These are phyloP conservation scores for Camarhynchus parvulus DNA, from an alignment of 2,113 vertebrate species.

Conservation along the genomic window DNA sequence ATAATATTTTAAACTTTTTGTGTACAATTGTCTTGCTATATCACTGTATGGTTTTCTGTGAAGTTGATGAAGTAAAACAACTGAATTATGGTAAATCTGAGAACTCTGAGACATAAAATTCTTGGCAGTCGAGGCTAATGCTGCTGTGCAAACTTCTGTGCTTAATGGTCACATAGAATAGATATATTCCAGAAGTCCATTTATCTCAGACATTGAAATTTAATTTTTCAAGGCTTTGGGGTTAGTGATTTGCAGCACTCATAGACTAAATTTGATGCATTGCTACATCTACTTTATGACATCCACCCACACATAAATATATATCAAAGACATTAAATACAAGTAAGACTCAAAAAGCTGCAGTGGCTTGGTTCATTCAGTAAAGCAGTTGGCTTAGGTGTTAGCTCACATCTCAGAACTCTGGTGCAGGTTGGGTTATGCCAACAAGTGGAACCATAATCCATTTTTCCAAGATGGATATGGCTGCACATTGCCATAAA, in stretches of 20 bases:
- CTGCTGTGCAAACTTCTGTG: background rate
- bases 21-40: background rate
- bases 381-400: background rate
- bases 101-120: background rate
- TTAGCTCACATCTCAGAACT: background rate
- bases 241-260: background rate
- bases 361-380: background rate
- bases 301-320: background rate
- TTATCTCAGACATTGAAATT: background rate
- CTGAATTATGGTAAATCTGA: constrained; percentile 13
- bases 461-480: background rate
- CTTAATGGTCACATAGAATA: background rate
- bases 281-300: background rate
- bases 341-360: background rate
- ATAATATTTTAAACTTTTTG: constrained; percentile 13
- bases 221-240: background rate
- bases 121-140: background rate
- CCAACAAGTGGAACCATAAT: background rate
- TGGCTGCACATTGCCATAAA: background rate
- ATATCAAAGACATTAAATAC: background rate
- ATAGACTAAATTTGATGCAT: background rate
- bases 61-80: background rate
- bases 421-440: background rate
- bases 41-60: background rate
- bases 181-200: background rate